Conservation (phyloP, 2,888 invertebrate genomes). For the Drosophila histrio region DNA sequence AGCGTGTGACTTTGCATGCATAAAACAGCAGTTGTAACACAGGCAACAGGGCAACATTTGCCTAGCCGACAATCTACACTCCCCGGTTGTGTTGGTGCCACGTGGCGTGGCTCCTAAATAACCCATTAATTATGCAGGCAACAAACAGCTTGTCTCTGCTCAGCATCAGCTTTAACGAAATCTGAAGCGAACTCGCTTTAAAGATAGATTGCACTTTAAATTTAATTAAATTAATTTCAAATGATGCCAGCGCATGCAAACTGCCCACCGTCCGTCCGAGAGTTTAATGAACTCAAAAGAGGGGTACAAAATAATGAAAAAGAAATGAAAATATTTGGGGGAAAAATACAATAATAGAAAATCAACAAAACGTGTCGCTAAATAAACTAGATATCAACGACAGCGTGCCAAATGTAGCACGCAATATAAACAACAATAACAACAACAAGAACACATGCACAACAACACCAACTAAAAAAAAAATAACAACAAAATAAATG, state of each 20-base stretch:
- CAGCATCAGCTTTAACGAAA: background rate
- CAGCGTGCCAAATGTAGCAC: conserved; percentile 65
- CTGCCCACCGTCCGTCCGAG: conserved; percentile 22
- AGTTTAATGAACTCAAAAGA: conserved; percentile 64
- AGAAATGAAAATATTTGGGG: conserved; percentile 10
- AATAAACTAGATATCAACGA: conserved; percentile 59
- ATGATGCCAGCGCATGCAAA: conserved; percentile 3
- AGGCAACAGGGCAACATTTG: conserved; percentile 49
- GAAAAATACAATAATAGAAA: conserved; percentile 49
- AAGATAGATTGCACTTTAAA: background rate
- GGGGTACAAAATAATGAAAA: conserved; percentile 2
- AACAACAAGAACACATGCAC: conserved; percentile 24
- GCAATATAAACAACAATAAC: conserved; percentile 60
- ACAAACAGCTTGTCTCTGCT: conserved; percentile 3
- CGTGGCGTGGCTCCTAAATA: conserved; percentile 17
- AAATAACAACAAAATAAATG: conserved; percentile 42
- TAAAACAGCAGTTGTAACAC: conserved; percentile 56
- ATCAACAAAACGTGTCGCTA: conserved; percentile 63
- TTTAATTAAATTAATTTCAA: conserved; percentile 1
- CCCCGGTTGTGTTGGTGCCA: conserved; percentile 16
- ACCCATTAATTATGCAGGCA: conserved; percentile 66
- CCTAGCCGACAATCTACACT: conserved; percentile 7
- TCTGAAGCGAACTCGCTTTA: background rate
- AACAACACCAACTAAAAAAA: conserved; percentile 21
- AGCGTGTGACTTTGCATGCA: conserved; percentile 70